These are phyloP conservation scores for Epinephelus awoara DNA, from an alignment of 2,797 vertebrate genomes.

Conservation along the genomic window DNA sequence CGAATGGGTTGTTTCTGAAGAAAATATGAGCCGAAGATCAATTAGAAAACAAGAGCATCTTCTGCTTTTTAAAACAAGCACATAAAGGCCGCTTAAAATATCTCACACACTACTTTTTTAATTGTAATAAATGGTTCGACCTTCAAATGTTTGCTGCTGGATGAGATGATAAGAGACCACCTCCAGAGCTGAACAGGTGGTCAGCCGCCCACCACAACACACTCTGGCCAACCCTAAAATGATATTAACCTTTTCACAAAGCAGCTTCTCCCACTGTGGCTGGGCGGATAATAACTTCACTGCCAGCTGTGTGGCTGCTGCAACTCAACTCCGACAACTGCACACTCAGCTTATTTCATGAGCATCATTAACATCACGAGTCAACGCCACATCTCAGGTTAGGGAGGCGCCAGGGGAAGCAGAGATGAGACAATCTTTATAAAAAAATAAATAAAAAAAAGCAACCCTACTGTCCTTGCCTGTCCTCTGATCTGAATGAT, in stretches of 20 bases:
- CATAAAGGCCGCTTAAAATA: not conserved
- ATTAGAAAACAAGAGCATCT: slow-evolving; percentile 7
- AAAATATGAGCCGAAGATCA: slow-evolving; percentile 15
- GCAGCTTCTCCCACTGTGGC: slow-evolving; percentile 70
- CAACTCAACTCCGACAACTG: slow-evolving; percentile 67
- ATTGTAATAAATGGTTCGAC: slow-evolving; percentile 52
- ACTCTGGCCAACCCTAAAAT: slow-evolving; percentile 76
- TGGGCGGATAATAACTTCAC: slow-evolving; percentile 68
- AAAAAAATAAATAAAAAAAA: slow-evolving; percentile 4
- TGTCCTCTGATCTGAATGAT: slow-evolving; percentile 73
- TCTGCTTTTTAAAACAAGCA: not conserved
- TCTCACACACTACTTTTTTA: slow-evolving; percentile 20
- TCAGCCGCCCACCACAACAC: slow-evolving; percentile 72
- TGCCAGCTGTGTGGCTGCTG: slow-evolving; percentile 80
- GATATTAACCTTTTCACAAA: slow-evolving; percentile 80
- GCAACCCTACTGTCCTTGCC: slow-evolving; percentile 65
- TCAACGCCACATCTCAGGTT: slow-evolving; percentile 54
- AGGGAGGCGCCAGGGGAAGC: slow-evolving; percentile 48
- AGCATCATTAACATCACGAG: slow-evolving; percentile 67
- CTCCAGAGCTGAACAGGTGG: slow-evolving; percentile 81
- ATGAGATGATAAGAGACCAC: slow-evolving; percentile 64
- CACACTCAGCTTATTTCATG: slow-evolving; percentile 73
- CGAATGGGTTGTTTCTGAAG: slow-evolving; percentile 21
- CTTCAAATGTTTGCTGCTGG: slow-evolving; percentile 70
- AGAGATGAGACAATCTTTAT: slow-evolving; percentile 29